Percentiles rank a stretch among this genome's conserved stretches.
These are phyloP conservation scores for Calephelis virginiensis DNA, from an alignment of 1,140 invertebrate species.

Conservation along the genomic window DNA sequence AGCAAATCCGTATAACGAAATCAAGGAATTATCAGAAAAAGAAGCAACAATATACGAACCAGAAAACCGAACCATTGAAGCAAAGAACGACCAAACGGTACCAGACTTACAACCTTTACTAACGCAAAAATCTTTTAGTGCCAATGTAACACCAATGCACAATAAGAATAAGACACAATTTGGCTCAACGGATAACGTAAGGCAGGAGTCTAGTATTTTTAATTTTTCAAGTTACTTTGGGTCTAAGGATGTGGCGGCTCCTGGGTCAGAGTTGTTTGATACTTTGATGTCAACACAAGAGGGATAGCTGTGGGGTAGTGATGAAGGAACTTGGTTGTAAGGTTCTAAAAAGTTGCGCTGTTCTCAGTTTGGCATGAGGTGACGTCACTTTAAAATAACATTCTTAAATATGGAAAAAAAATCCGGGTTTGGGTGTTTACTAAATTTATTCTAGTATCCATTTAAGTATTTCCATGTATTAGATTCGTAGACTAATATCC, in stretches of 20 bases:
- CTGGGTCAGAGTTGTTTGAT: slow-evolving; percentile 81
- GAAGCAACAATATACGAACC: slow-evolving; percentile 57
- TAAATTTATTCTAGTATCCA: too few species aligned
- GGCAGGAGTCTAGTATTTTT: slow-evolving; percentile 60
- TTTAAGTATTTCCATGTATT: too few species aligned
- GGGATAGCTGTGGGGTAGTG: slow-evolving; percentile 52
- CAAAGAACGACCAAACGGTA: slow-evolving; percentile 31
- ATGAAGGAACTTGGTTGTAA: slow-evolving; percentile 60
- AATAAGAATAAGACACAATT: slow-evolving; percentile 58
- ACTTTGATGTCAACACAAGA: slow-evolving; percentile 57
- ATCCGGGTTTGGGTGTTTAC: too few species aligned
- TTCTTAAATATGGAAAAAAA: too few species aligned
- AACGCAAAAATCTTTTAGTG: slow-evolving; percentile 63
- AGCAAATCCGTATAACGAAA: slow-evolving; percentile 76
- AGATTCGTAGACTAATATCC: too few species aligned
- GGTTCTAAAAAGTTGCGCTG: not conserved
- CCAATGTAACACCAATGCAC: slow-evolving; percentile 67
- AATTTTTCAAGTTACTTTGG: slow-evolving; percentile 80
- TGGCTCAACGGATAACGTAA: slow-evolving; percentile 69
- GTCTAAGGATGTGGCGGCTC: slow-evolving; percentile 69
- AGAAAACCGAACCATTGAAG: slow-evolving; percentile 31
- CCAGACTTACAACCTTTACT: slow-evolving; percentile 25
- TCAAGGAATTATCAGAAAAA: slow-evolving; percentile 43
- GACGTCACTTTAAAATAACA: too few species aligned
- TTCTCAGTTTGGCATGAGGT: not conserved